These are phyloP conservation scores for Elysia chlorotica DNA, from an alignment of 1,140 invertebrate species.

Conservation along the genomic window DNA sequence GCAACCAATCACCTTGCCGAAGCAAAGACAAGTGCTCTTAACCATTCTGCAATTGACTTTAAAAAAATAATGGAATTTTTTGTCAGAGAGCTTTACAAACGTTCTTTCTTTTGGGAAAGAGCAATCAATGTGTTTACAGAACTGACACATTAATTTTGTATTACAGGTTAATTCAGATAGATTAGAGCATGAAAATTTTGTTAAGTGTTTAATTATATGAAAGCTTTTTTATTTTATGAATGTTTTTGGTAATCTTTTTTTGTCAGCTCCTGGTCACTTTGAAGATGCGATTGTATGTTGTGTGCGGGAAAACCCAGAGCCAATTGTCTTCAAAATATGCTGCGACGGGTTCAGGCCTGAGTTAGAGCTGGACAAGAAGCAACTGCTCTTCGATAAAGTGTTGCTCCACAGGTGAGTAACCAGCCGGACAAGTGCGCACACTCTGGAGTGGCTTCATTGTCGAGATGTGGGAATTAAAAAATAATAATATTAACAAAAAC, in stretches of 20 bases:
- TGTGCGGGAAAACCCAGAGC: conserved; percentile 62
- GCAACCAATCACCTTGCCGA: no score
- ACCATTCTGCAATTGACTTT: no score
- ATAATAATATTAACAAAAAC: no score
- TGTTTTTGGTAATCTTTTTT: not conserved
- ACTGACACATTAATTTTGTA: not conserved
- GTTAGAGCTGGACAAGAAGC: conserved; percentile 60
- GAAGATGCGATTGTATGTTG: conserved; percentile 61
- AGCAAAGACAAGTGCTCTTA: no score
- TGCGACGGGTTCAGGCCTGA: conserved; percentile 60
- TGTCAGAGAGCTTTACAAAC: no score
- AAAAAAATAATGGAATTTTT: no score
- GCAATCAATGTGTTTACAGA: no score
- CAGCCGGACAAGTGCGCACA: not conserved
- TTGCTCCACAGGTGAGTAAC: conserved; percentile 60
- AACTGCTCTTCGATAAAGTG: conserved; percentile 61
- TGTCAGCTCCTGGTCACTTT: conserved; percentile 41
- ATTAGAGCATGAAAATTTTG: no score
- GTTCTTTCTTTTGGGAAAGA: no score
- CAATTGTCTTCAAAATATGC: conserved; percentile 59
- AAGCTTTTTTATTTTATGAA: no score
- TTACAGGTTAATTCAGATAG: not conserved
- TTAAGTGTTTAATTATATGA: no score
- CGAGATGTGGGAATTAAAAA: not conserved
- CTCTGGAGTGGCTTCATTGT: not conserved